Evolutionary conservation across 2,113 vertebrate species (phyloP), one percentile per base, ranked within the genome.

Genomic region (Menura novaehollandiae): DNA sequence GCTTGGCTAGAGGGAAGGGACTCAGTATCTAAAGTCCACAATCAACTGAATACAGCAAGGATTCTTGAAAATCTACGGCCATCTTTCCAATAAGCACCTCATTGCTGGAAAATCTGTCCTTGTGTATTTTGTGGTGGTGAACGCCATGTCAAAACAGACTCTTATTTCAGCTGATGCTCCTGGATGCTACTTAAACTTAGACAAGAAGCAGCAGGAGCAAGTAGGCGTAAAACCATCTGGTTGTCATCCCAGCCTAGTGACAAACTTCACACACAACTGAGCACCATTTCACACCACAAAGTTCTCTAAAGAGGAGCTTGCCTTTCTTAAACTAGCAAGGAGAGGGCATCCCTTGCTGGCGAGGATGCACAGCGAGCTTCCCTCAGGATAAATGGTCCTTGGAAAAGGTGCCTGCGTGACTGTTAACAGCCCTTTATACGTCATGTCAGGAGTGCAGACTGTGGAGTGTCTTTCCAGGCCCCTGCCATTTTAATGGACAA

Each of bases 401-500:
- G 91, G 8, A 49, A 83, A 95, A 90, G 69, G 59, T 72, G 71
- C 23, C 75, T 58, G 18, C 21, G 2, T 18, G 62, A 5, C 33
- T 44, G 39, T 37, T 52, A 27, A 39, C 27, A 69, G 75, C 77
- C 51, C 44, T 32, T 93, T 64, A 9, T 11, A 26, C 39, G 46
- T 30, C 62, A 64, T 6, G 85, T 88, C 13, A 1, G 4, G 1
- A 87, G 74, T 5, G 17, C 49, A 19, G 76, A 13, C 7, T 16
- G 75, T 51, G 5, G 0, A 73, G 74, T 6, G 19, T 11, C 47
- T 67, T 67, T 22, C 85, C 95, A 76, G 52, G 47, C 52, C 62
- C n/a, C 71, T 89, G 93, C 68, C 89, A 74, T 64, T 68, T 80
- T 85, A 94, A 91, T 21, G 60, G 97, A 79, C 72, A 96, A 13